Conservation (phyloP, 2,888 invertebrate genomes). For the Erynnis tages region DNA sequence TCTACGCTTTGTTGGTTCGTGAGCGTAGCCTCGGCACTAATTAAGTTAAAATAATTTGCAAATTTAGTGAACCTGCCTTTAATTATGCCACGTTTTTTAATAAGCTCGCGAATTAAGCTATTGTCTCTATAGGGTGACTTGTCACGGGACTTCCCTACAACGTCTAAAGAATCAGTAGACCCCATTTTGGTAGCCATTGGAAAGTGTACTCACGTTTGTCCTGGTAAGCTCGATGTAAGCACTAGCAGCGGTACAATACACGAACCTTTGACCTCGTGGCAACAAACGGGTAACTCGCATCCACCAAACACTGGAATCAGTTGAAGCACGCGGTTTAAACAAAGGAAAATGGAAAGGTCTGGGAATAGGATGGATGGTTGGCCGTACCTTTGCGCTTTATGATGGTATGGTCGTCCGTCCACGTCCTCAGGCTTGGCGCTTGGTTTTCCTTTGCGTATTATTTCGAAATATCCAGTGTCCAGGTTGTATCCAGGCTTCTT, state of each 20-base stretch:
- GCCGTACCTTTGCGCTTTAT: slow-evolving; percentile 4
- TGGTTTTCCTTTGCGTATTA: no score
- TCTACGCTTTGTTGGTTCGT: slow-evolving; percentile 6
- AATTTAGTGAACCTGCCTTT: slow-evolving; percentile 18
- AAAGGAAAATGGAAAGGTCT: slow-evolving; percentile 4
- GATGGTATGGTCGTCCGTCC: neutral
- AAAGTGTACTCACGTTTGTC: slow-evolving; percentile 5
- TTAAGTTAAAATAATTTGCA: slow-evolving; percentile 2
- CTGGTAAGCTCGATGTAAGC: neutral
- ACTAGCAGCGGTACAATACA: slow-evolving; percentile 4
- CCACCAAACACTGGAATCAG: slow-evolving; percentile 5
- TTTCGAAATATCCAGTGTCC: neutral
- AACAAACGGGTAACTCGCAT: slow-evolving; percentile 1
- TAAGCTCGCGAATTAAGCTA: slow-evolving; percentile 2
- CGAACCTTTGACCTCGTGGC: neutral
- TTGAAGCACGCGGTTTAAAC: neutral
- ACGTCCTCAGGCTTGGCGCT: neutral
- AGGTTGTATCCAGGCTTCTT: no score
- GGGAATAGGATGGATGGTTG: slow-evolving; percentile 1
- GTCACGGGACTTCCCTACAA: neutral
- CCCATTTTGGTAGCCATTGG: slow-evolving; percentile 11
- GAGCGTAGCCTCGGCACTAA: neutral
- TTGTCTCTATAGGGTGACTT: slow-evolving; percentile 7
- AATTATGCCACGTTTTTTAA: slow-evolving; percentile 14
- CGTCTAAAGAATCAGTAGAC: neutral